Percentiles rank a stretch among this genome's conserved stretches.
phyloP scores from a whole-genome alignment of 2,113 vertebrate species.

The Ophthalmolycus amberensis region DNA sequence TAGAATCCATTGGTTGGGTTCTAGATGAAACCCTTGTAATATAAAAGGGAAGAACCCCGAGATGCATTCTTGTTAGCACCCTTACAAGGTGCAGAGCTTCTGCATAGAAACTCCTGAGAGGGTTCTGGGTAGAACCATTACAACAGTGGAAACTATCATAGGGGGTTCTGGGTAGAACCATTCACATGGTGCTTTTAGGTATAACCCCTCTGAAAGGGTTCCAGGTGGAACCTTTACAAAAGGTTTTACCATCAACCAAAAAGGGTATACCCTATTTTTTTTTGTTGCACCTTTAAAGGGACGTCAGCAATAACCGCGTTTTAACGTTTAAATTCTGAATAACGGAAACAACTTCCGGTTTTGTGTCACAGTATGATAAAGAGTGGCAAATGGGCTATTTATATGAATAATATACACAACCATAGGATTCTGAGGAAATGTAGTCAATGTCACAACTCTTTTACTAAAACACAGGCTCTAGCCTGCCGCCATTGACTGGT shows the following conservation, averaged over 20 bases:
- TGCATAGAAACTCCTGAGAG: too few species aligned
- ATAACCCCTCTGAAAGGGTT: too few species aligned
- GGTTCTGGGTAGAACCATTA: background rate
- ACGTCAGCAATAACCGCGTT: background rate
- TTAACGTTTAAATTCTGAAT: background rate
- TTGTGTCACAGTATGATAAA: background rate
- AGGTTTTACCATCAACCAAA: background rate
- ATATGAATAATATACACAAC: background rate
- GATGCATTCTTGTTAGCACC: background rate
- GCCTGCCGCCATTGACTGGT: background rate
- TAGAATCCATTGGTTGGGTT: background rate
- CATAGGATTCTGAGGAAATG: background rate
- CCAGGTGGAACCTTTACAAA: background rate
- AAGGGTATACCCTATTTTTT: background rate
- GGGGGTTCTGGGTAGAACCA: too few species aligned
- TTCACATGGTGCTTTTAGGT: too few species aligned
- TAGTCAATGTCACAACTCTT: background rate
- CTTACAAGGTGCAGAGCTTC: background rate
- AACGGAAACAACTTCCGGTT: background rate
- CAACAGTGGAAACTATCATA: too few species aligned
- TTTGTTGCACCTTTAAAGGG: background rate
- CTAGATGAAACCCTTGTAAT: background rate
- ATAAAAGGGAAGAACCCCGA: background rate
- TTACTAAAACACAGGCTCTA: background rate
- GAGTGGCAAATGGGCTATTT: background rate